Base-by-base conservation (phyloP, 2,797 vertebrate genomes). In the Xyrichtys novacula region DNA sequence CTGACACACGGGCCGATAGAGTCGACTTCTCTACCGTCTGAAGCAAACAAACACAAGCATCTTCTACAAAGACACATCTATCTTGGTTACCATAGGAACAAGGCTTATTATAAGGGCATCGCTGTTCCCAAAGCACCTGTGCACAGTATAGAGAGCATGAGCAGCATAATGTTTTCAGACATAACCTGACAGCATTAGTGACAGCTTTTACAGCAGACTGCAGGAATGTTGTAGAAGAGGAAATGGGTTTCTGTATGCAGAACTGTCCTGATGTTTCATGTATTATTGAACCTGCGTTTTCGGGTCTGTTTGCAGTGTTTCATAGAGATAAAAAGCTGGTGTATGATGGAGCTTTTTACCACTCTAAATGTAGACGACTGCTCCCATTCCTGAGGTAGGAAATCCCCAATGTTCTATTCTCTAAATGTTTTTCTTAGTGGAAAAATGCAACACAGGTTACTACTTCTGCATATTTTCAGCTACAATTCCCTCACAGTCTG, bases 61-160 rank as follows among this genome's bases (percentile, higher is more conserved):
- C 65, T 70, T 74, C 65, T 53, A 77, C 68, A 67, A 75, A 73
- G 63, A 82, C 25, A 76, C 81, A 88, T 83, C 82, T 77, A 31
- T 83, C 84, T 88, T 83, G 52, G 92, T 92, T 91, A 69, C 91
- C 89, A 93, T 92, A 87, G 92, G 83, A 92, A 93, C 92, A 78
- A 54, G 85, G 75, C 71, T 73, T 84, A 90, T 85, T 78, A 88
- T 81, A 85, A 84, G 82, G 65, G 79, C 68, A 86, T 74, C 55
- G 25, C 72, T 78, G 83, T 74, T 79, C 62, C 74, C 73, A 71
- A 74, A 88, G 89, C 86, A 89, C 85, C 83, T 85, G 76, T 69
- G 79, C 75, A 74, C 75, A 19, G 63, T 85, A 90, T 88, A 82
- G 75, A 84, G 74, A 76, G 67, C 70, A 68, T 12, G 44, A 10